phyloP scores from a whole-genome alignment of 2,888 invertebrate species.

The Litoditis marina region DNA sequence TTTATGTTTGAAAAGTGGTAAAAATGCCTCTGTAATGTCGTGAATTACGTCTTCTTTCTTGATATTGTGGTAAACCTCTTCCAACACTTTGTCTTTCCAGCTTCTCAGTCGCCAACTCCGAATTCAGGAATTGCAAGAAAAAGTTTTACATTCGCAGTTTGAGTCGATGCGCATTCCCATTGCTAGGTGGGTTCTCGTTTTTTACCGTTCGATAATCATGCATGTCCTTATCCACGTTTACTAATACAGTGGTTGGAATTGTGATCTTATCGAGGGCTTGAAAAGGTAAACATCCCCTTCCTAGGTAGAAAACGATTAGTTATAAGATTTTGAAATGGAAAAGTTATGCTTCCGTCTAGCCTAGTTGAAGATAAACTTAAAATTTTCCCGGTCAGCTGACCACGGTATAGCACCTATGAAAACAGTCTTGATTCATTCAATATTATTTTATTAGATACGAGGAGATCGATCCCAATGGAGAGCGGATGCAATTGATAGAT shows the following conservation, averaged over 20 bases:
- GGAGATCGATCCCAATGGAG: conserved; percentile 28
- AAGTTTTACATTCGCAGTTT: conserved; percentile 32
- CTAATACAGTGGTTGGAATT: no score
- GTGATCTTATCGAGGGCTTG: neutral
- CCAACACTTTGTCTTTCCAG: no score
- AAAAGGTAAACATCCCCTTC: no score
- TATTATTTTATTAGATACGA: conserved; percentile 7
- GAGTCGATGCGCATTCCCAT: conserved; percentile 33
- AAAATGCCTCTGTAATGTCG: neutral
- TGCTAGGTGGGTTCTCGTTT: conserved; percentile 19
- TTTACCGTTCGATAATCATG: no score
- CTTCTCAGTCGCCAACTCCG: conserved; percentile 32
- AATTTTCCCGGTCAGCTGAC: neutral
- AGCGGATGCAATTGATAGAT: conserved; percentile 15
- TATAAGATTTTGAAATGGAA: no score
- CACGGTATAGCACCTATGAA: neutral
- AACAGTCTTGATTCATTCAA: neutral
- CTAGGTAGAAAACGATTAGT: no score
- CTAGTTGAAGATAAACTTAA: neutral
- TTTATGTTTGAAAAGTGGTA: conserved; percentile 2
- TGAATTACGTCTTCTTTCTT: no score
- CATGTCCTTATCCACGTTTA: no score
- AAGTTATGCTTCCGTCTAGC: no score
- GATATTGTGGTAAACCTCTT: no score
- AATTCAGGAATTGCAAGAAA: conserved; percentile 40